Evolutionary conservation across 2,888 invertebrate species (phyloP), one percentile per base, ranked within the genome.

Genomic region (Amblyjoppa proteus): DNA sequence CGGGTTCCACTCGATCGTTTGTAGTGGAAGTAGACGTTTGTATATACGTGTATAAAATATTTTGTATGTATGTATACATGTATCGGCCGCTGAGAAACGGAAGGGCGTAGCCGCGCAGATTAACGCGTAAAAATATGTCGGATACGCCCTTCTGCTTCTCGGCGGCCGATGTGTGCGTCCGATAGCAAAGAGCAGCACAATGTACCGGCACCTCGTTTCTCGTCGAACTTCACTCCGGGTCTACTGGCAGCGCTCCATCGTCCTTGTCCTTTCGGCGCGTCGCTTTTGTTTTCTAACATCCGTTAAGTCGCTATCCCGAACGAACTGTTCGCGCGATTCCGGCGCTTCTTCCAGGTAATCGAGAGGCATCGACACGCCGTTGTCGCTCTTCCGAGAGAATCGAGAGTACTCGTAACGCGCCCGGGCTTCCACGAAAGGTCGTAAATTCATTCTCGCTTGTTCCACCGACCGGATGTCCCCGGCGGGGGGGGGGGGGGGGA

Each of bases 391-490:
- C 61, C 13, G 61, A 64, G 31, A 64, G 64, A 31, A 64, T 64
- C 31, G 31, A 20, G 41, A 41, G 20, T n/a, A 68, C 41, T 68
- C 38, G 68, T 68, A 11, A 6, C 41, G 41, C 66, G n/a, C 34
- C 16, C 7, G 7, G 34, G 51, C 66, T 76, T 76, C 76, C 76
- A 20, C 34, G 66, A 66, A 76, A 76, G 7, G 66, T 76, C 76
- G 76, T 76, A 76, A 76, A 76, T 76, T 76, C 51, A 25, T 64
- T 64, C 76, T 66, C 66, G 66, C 66, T 51, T 6, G 7, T 76
- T 53, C 16, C 4, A 31, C 76, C 51, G 64, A 76, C 76, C 76
- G 76, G 76, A 76, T 76, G 76, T 76, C 66, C 51, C 34, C 34
- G 45, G 7, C 41, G 41, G 7, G 20, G 20, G 3, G 38, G 25